Evolutionary conservation across 2,797 vertebrate species (phyloP).

Genomic region (Arctocebus calabarensis): DNA sequence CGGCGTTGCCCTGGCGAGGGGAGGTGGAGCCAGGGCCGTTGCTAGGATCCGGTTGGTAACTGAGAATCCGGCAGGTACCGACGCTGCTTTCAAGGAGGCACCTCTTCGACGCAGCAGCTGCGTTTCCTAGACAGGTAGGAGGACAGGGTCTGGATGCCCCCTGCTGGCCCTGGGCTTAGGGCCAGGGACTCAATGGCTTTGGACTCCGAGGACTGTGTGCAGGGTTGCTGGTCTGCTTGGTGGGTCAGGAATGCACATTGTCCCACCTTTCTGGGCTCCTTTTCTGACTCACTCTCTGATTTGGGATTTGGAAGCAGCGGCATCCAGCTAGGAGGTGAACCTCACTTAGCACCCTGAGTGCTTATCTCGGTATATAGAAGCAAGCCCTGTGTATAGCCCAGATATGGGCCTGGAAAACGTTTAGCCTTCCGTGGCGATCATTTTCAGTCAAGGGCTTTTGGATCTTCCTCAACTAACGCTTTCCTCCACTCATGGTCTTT

Average conservation of each 20-base stretch:
- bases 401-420: background rate
- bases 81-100: accelerated
- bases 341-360: too few relatives aligned
- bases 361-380: background rate
- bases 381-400: too few relatives aligned
- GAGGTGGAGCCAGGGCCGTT: background rate
- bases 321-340: background rate
- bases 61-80: accelerated
- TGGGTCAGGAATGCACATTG: background rate
- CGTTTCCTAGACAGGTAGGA: conserved; percentile 36
- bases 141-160: background rate
- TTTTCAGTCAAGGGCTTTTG: background rate
- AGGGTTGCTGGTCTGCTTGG: background rate
- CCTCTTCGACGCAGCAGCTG: background rate
- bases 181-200: background rate
- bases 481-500: background rate
- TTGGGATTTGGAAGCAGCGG: background rate
- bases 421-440: background rate
- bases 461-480: background rate
- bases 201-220: background rate
- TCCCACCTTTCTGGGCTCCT: background rate
- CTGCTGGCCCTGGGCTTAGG: background rate
- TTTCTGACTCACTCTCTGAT: background rate
- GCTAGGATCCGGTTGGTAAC: conserved; percentile 58
- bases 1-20: background rate